Evolutionary conservation across 1,140 invertebrate genomes (phyloP).

Genomic region (Zaprionus davidi): DNA sequence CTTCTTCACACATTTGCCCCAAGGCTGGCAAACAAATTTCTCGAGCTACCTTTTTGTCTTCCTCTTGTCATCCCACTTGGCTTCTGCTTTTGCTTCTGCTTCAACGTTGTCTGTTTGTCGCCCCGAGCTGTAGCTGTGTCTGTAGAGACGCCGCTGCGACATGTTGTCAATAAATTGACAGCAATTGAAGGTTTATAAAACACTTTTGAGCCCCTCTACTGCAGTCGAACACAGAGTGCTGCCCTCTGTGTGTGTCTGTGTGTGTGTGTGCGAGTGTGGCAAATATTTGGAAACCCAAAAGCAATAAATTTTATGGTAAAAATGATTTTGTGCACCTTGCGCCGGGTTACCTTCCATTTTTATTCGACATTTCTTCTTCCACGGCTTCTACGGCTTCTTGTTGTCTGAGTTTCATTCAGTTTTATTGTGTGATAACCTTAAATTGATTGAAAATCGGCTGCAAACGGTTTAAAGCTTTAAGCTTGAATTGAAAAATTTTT

Average conservation of each 20-base stretch:
- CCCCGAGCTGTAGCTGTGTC: conserved; percentile 41
- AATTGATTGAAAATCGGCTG: conserved; percentile 64
- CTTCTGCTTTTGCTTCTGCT: background rate
- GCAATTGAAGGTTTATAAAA: conserved; percentile 83
- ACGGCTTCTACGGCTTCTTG: background rate
- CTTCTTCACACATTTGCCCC: conserved; percentile 59
- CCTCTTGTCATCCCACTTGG: conserved; percentile 2
- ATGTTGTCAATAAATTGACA: conserved; percentile 83
- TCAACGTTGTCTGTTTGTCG: conserved; percentile 41
- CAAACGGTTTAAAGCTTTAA: conserved; percentile 30
- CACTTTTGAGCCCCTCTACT: conserved; percentile 64
- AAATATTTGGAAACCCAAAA: conserved; percentile 78
- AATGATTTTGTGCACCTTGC: conserved; percentile 77
- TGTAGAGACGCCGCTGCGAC: conserved; percentile 67
- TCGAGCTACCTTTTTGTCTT: conserved; percentile 61
- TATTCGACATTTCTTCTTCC: conserved; percentile 13
- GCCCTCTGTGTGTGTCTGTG: conserved; percentile 18
- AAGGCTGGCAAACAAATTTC: conserved; percentile 78
- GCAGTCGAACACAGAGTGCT: conserved; percentile 32
- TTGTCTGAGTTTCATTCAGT: conserved; percentile 17
- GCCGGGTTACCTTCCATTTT: conserved; percentile 34
- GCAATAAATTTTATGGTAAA: conserved; percentile 80
- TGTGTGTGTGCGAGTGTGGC: conserved; percentile 47
- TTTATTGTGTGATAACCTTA: conserved; percentile 57
- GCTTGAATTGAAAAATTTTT: background rate